Evolutionary conservation across 2,113 vertebrate species (phyloP), one percentile per base, ranked within the genome.

Genomic region (Myrmecobius fasciatus): DNA sequence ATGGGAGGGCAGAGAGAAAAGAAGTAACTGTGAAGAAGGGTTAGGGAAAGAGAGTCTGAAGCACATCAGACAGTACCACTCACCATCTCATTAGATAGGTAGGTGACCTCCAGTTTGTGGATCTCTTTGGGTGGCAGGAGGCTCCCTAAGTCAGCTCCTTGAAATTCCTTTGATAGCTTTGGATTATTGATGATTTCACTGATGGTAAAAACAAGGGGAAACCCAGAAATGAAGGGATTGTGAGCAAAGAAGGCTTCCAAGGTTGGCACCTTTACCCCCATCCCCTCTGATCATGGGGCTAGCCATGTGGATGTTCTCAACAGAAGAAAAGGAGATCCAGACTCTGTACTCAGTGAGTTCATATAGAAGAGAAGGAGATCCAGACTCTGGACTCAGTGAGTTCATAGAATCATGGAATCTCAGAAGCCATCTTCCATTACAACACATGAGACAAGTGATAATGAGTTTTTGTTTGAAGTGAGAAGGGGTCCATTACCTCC

Each of bases 171-270:
- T 0, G 97, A 96, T 97, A 99, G 98, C 36, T 98, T 98, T 10
- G 97, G 94, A 52, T 99, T 98, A 26, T 98, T 98, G 91, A 99
- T 96, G 83, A 99, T 96, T 20, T 99, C 98, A 26, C 99, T 99
- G 98, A 5, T 98, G 98, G 90, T 91, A 97, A 93, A 97, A 67
- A 83, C 67, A 83, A 83, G 17, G 51, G 20, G 25, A 91, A 91
- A 91, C 8, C 12, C 25, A n/a, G 47, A 51, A 51, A 52, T 26
- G 89, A 46, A 94, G n/a, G 67, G 25, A 14, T 12, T 52, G 53
- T 52, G 25, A 75, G 25, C 49, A 93, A 31, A 75, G 49, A 24
- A 24, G 10, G 4, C 7, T 83, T 43, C 36, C 20, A 43, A 83
- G 67, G 6, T n/a, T 83, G 60, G 31, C n/a, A n/a, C n/a, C n/a